A percentile compares a stretch with the other conserved stretches of the same genome.
Conservation (phyloP, 1,140 invertebrate species). For the Trachelipus rathkii region DNA sequence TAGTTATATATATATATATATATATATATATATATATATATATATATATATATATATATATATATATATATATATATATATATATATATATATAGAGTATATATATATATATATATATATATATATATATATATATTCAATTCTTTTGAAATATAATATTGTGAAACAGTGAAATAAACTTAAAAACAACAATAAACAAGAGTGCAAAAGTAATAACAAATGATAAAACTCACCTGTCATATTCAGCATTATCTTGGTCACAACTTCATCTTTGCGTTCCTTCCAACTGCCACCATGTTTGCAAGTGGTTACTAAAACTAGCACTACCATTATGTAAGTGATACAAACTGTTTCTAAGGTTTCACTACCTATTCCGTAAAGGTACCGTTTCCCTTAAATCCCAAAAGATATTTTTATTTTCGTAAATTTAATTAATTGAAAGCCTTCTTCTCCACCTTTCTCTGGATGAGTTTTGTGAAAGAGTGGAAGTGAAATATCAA, state of each 20-base stretch:
- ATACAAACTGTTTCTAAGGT: constrained; percentile 94
- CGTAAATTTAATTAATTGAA: constrained; percentile 79
- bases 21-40: no score
- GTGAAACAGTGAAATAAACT: no score
- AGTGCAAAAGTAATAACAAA: no score
- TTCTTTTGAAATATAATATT: no score
- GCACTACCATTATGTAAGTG: constrained; percentile 93
- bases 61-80: no score
- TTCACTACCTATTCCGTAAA: constrained; percentile 97
- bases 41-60: no score
- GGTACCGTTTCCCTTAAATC: constrained; percentile 98
- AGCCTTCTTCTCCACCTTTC: constrained; percentile 76
- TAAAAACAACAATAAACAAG: no score
- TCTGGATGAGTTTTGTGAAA: constrained; percentile 93
- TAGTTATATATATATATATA: no score
- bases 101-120: no score
- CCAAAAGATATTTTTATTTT: constrained; percentile 80
- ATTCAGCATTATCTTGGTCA: constrained; percentile 80
- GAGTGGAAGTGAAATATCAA: constrained; percentile 94
- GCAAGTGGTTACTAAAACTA: constrained; percentile 95
- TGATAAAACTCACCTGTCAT: constrained; percentile 70
- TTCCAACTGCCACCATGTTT: constrained; percentile 97
- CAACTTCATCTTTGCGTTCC: constrained; percentile 84
- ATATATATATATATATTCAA: no score
- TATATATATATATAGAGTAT: no score